A percentile compares a stretch with the other conserved stretches of the same genome.
These are phyloP conservation scores for Indri indri DNA, from an alignment of 2,113 vertebrate genomes.

Conservation along the genomic window DNA sequence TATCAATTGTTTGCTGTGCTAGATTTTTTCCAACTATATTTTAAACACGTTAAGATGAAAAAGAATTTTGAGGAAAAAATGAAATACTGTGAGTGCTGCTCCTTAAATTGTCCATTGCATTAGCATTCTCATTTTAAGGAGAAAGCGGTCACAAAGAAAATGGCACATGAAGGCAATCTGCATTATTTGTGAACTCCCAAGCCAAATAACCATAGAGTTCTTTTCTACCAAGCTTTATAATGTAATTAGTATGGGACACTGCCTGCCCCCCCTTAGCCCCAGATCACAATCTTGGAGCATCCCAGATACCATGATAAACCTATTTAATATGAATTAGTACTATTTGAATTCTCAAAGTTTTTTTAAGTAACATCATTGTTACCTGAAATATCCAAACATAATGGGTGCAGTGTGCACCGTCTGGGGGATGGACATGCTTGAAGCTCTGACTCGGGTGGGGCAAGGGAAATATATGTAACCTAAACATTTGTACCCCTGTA, in stretches of 20 bases:
- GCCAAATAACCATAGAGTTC: not conserved
- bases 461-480: no score
- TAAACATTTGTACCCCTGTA: no score
- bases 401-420: no score
- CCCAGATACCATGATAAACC: not conserved
- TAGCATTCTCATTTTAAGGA: slow-evolving; percentile 1
- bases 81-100: not conserved
- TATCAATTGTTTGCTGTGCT: not conserved
- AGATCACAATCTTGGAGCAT: not conserved
- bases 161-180: not conserved
- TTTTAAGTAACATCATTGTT: not conserved
- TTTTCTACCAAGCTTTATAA: not conserved
- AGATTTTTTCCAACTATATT: not conserved
- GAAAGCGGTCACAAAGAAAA: not conserved
- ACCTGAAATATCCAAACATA: not conserved
- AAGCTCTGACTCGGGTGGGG: no score
- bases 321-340: slow-evolving; percentile 22
- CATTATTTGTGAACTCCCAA: slow-evolving; percentile 21
- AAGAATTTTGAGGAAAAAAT: not conserved
- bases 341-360: not conserved
- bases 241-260: not conserved
- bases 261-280: not conserved
- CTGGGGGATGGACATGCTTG: no score
- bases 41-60: not conserved
- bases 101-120: not conserved